Evolutionary conservation across 2,797 vertebrate species (phyloP).

Genomic region (Melanotaenia pygmaea): DNA sequence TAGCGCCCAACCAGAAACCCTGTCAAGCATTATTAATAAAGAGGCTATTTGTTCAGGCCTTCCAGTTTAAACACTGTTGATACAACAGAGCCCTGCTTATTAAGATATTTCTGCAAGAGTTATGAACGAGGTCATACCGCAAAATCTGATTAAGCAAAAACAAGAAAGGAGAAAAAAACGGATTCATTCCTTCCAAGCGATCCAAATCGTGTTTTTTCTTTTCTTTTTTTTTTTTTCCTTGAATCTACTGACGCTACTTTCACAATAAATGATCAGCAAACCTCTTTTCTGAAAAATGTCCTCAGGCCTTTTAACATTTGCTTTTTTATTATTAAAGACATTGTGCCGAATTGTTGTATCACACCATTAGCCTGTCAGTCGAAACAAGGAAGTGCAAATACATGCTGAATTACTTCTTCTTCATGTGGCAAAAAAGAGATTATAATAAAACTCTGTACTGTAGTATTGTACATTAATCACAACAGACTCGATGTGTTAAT

Average conservation of each 20-base stretch:
- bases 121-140: constrained; percentile 24
- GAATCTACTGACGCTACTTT: not conserved
- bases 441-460: constrained; percentile 39
- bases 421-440: constrained; percentile 34
- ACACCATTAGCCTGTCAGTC: constrained; percentile 58
- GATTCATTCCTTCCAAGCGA: not conserved
- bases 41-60: constrained; percentile 70
- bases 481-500: constrained; percentile 52
- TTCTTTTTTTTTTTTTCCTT: not conserved
- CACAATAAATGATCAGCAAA: constrained; percentile 16
- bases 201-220: not conserved
- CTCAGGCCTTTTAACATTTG: constrained; percentile 39
- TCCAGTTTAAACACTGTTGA: constrained; percentile 63
- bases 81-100: constrained; percentile 55
- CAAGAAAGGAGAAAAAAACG: not conserved
- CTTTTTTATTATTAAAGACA: constrained; percentile 40
- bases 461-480: constrained; percentile 45
- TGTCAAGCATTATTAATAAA: constrained; percentile 81
- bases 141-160: constrained; percentile 15
- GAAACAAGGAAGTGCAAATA: constrained; percentile 44
- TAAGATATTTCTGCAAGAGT: constrained; percentile 59
- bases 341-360: constrained; percentile 45
- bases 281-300: constrained; percentile 37
- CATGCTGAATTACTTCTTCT: constrained; percentile 52
- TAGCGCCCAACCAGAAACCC: constrained; percentile 74